These are phyloP conservation scores for Cyclopterus lumpus DNA, from an alignment of 2,797 vertebrate species.

Conservation along the genomic window DNA sequence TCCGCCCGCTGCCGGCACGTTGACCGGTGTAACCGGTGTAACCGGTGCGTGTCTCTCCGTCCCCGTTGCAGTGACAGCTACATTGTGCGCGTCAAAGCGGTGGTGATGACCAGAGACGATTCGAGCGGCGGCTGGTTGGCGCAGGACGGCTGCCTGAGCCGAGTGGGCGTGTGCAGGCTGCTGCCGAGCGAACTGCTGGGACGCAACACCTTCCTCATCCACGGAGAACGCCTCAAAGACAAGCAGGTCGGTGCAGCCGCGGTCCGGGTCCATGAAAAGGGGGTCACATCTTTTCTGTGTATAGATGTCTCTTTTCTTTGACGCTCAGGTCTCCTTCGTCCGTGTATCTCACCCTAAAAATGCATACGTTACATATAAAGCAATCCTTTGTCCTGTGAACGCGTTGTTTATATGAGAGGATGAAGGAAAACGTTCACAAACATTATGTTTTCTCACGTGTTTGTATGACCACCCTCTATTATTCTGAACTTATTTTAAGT, in stretches of 20 bases:
- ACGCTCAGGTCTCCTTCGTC: too few relatives aligned
- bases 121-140: constrained; percentile 97
- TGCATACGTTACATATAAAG: too few relatives aligned
- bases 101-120: constrained; percentile 99
- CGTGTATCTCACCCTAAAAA: too few relatives aligned
- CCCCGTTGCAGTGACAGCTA: constrained; percentile 93
- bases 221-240: constrained; percentile 95
- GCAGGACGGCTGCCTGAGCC: constrained; percentile 96
- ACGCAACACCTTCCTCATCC: constrained; percentile 93
- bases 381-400: too few relatives aligned
- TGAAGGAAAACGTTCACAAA: too few relatives aligned
- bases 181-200: constrained; percentile 86
- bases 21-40: neutral
- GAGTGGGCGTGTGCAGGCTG: constrained; percentile 95
- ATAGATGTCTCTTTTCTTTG: neutral
- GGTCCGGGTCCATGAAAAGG: too few relatives aligned
- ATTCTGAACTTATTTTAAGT: too few relatives aligned
- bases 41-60: neutral
- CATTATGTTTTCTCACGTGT: too few relatives aligned
- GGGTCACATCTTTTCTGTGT: neutral
- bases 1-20: neutral
- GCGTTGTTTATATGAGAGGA: too few relatives aligned
- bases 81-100: constrained; percentile 97
- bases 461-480: too few relatives aligned
- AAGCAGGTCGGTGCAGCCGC: constrained; percentile 89